phyloP scores from a whole-genome alignment of 1,140 invertebrate species.

The Paraescarpia echinospica region DNA sequence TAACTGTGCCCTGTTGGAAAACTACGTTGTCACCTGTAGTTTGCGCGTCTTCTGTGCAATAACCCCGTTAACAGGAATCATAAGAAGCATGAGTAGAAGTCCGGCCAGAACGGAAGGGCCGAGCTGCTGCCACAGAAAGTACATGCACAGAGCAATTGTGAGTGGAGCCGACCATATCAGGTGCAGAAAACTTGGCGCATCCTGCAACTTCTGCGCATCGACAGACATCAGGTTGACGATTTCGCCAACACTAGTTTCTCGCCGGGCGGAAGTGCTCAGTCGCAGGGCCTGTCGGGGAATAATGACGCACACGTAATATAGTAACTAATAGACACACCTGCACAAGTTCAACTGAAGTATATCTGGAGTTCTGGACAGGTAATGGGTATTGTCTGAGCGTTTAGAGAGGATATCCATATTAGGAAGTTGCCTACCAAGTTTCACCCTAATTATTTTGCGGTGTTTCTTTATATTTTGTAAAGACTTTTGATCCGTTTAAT shows the following conservation, averaged over 20 bases:
- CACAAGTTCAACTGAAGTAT: neutral
- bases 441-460: no score
- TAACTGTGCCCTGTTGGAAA: neutral
- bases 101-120: slow-evolving; percentile 48
- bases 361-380: neutral
- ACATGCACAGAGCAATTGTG: slow-evolving; percentile 81
- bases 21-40: slow-evolving; percentile 23
- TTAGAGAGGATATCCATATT: no score
- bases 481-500: no score
- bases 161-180: slow-evolving; percentile 93
- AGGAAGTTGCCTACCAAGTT: no score
- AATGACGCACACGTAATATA: neutral
- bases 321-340: neutral
- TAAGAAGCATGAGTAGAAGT: slow-evolving; percentile 27
- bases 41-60: slow-evolving; percentile 28
- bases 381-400: neutral
- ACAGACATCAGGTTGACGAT: slow-evolving; percentile 64
- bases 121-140: slow-evolving; percentile 80
- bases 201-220: slow-evolving; percentile 53
- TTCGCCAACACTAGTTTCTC: slow-evolving; percentile 49
- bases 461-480: no score
- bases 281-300: neutral
- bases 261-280: neutral
- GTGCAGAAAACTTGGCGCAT: slow-evolving; percentile 72
- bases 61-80: slow-evolving; percentile 18